Base-by-base conservation (phyloP, 2,113 vertebrate genomes). In the Cyphomyrus discorhynchus region DNA sequence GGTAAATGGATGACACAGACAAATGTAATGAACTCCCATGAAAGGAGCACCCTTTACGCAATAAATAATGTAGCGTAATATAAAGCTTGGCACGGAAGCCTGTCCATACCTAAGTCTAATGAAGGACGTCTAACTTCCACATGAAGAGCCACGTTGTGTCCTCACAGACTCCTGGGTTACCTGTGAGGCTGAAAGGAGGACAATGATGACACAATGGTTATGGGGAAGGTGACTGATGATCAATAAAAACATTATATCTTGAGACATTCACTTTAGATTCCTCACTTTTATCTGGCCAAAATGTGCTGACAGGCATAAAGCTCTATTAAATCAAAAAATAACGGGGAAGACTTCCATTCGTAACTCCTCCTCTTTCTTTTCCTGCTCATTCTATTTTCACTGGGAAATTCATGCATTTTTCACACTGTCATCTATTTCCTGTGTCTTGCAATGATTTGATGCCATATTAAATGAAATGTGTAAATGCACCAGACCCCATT, bases 351-450 rank as follows among this genome's bases (percentile, higher is more conserved):
- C 11, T 90, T 93, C 90, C 90, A 89, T 87, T 47, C 19, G 85
- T 87, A 53, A 87, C 45, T 31, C n/a, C 13, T 24, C 11, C 35
- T 31, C 1, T 42, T 90, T 93, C n/a, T 31, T 0, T 31, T 15
- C 90, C 92, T 94, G 94, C 46, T 42, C 53, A 42, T 62, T 42
- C 19, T 56, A 24, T 52, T 50, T 15, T 39, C 19, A 45, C 42
- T 39, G 13, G 91, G 91, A 88, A 92, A 88, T 93, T 93, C 93
- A 92, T 95, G 93, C 91, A 93, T 92, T 39, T 62, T 92, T 94
- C 93, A 94, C 86, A 93, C 87, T 89, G 91, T 89, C 91, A 91
- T 92, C 66, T 94, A 91, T 89, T 94, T 27, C 90, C 94, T 84
- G 45, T 91, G 91, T 31, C 31, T 8, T 90, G 90, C 39, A 90